A percentile compares a stretch with the other conserved stretches of the same genome.
These are phyloP conservation scores for Anomalospiza imberbis DNA, from an alignment of 2,797 vertebrate genomes.

Conservation along the genomic window DNA sequence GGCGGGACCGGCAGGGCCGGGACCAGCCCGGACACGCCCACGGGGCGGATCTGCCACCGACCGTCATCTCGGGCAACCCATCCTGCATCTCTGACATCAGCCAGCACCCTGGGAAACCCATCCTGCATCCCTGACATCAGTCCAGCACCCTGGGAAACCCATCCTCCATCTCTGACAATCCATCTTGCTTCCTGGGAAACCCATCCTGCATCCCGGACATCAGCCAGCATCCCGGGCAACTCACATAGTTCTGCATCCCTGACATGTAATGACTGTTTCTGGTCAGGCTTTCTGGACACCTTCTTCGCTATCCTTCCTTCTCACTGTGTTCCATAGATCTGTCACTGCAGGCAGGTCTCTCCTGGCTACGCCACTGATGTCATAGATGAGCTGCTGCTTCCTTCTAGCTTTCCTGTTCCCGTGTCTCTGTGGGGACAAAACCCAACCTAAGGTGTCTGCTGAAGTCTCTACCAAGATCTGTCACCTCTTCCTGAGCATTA, in stretches of 20 bases:
- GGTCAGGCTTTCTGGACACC: not conserved
- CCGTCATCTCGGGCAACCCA: not conserved
- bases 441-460: not conserved
- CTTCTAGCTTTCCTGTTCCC: not conserved
- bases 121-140: too few relatives aligned
- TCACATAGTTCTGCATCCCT: too few relatives aligned
- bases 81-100: too few relatives aligned
- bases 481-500: not conserved
- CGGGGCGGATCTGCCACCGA: not conserved
- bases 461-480: not conserved
- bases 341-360: not conserved
- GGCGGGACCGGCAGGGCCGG: not conserved
- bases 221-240: not conserved
- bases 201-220: not conserved
- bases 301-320: not conserved
- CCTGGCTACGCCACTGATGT: not conserved
- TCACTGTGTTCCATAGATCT: not conserved
- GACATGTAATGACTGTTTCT: not conserved
- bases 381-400: not conserved
- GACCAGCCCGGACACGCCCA: not conserved
- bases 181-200: too few relatives aligned
- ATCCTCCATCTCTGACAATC: too few relatives aligned
- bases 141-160: too few relatives aligned
- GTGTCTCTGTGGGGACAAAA: fast-evolving
- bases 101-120: too few relatives aligned